Evolutionary conservation across 2,797 vertebrate species (phyloP), one percentile per base, ranked within the genome.

Genomic region (Picus viridis): DNA sequence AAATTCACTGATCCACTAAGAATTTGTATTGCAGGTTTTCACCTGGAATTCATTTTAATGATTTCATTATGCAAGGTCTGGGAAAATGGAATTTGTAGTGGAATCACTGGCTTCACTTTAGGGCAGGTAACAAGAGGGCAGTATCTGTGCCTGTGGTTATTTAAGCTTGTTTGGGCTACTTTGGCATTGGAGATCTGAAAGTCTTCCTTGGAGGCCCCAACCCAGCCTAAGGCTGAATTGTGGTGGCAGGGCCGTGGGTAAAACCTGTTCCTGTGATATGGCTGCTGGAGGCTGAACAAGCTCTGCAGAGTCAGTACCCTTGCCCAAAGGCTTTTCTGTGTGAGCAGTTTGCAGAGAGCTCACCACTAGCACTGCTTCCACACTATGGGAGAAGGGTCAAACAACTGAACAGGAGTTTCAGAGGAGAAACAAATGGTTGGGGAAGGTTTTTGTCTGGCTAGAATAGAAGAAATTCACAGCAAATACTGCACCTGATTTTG

Each of bases 11-110:
- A 53, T 81, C 16, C 3, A 3, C 45, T 73, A 85, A 90, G 64
- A 80, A 61, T 90, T 89, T 70, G n/a, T 6, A 2, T 69, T 89
- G 71, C 68, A 61, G 61, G 53, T 61, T 95, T 93, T 70, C 78
- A 84, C 78, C 73, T 91, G 94, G 88, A 93, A 88, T 82, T 91
- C 16, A 73, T 94, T 91, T 90, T 71, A 94, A 68, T 51, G 49
- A 73, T 80, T 90, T 68, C 51, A 62, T 90, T 68, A 75, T 51
- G 51, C 36, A 86, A 87, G 53, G 71, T 70, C 63, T 92, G 73
- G 64, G 57, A 89, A 90, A 94, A 49, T 5, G 5, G 72, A 68
- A 19, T 67, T 93, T 88, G 51, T 89, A 89, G 76, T 67, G 59
- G 75, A 85, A 91, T 79, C 53, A 51, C 17, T 91, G 81, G 68